Evolutionary conservation across 2,888 invertebrate genomes (phyloP), one percentile per base, ranked within the genome.

Genomic region (Epinotia demarniana): DNA sequence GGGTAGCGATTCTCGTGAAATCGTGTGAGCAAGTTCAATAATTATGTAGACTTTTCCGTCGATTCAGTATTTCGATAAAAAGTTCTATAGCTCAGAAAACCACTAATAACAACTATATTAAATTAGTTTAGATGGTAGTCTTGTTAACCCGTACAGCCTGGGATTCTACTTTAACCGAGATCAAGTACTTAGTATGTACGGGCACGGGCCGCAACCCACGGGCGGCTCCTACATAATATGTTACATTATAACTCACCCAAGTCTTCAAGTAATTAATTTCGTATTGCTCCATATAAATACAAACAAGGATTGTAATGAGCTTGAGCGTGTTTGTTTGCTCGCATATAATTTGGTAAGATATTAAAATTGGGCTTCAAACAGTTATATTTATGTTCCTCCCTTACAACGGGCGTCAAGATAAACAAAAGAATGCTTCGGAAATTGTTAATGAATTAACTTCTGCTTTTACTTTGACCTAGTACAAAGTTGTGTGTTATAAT

Each of bases 281-380:
- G 80, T 79, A 82, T 83, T 80, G 84, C 83, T 84, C 80, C 80
- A 81, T 78, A 80, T 81, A 81, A 85, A 85, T 80, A 84, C 81
- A 83, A 84, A 82, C 85, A 83, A 76, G 81, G 82, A 81, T 83
- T 84, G 82, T 84, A 83, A 85, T 84, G 83, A 85, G 83, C 83
- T 79, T 79, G 79, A 80, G 79, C 78, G 78, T 83, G 82, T 83
- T 83, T 83, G 79, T 83, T 77, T 81, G 81, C 75, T 72, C 72
- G 63, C n/a, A 9, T 39, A 33, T 73, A 76, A 76, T 68, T 76
- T 76, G 63, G 71, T 68, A 73, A 76, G 69, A 76, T 73, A 76
- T 76, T 73, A 76, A 76, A 76, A 76, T 70, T 64, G 64, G 57
- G 69, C 57, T 60, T 61, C 49, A 68, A 62, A 58, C 62, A 69